These are phyloP conservation scores for Eudasyphora cyanicolor DNA, from an alignment of 2,888 invertebrate species.

Conservation along the genomic window DNA sequence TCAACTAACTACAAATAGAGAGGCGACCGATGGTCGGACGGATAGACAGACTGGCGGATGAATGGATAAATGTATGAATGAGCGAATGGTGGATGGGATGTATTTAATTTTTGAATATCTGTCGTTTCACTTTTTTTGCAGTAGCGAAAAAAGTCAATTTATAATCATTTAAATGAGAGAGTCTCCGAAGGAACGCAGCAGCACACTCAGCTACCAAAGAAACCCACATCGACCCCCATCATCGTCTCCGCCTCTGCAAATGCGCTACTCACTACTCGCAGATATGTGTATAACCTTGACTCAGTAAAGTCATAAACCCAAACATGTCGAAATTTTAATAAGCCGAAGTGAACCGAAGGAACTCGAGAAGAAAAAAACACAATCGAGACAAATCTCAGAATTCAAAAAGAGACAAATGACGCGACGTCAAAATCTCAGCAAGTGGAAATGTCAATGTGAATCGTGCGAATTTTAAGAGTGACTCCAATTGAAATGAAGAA, in stretches of 20 bases:
- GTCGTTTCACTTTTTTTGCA: background rate
- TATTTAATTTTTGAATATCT: background rate
- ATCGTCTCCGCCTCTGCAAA: background rate
- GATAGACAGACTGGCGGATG: background rate
- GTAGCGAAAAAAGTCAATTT: slow-evolving; percentile 13
- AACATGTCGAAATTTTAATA: slow-evolving; percentile 34
- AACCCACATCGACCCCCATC: background rate
- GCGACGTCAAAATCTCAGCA: slow-evolving; percentile 1
- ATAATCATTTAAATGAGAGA: slow-evolving; percentile 9
- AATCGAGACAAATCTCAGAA: slow-evolving; percentile 12
- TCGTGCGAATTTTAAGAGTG: background rate
- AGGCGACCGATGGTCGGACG: no score
- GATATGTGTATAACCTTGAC: slow-evolving; percentile 56
- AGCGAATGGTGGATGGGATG: background rate
- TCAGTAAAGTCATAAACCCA: slow-evolving; percentile 57
- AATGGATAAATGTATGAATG: background rate
- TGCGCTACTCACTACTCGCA: background rate
- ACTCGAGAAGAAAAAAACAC: background rate
- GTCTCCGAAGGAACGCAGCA: background rate
- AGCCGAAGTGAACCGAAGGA: no score
- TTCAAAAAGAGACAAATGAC: slow-evolving; percentile 8
- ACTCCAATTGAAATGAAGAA: slow-evolving; percentile 1
- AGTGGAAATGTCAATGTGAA: background rate
- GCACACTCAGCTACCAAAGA: background rate
- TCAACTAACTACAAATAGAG: background rate